Evolutionary conservation across 2,113 vertebrate genomes (phyloP).

Genomic region (Microtus pennsylvanicus): DNA sequence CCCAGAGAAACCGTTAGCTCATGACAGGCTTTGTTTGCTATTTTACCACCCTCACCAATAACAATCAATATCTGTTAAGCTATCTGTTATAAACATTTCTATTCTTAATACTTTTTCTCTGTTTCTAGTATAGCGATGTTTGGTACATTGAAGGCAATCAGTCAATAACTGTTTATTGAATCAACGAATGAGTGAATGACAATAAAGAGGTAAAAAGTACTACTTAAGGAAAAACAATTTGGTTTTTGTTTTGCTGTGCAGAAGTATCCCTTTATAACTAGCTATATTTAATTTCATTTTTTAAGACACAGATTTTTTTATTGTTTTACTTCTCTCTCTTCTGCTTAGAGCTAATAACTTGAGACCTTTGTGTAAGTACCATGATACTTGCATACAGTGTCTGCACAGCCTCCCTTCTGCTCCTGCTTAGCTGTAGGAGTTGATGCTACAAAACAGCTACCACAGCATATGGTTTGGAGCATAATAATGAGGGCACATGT

Average conservation of each 20-base stretch:
- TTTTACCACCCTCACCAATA: background rate
- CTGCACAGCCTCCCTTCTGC: background rate
- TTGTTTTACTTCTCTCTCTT: conserved; percentile 28
- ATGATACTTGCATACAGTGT: too few species aligned
- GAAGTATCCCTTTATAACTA: background rate
- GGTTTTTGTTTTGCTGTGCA: background rate
- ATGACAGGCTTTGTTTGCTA: background rate
- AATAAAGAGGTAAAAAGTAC: background rate
- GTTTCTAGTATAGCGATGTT: conserved; percentile 33
- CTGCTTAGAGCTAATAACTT: background rate
- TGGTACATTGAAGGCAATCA: background rate
- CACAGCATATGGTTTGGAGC: background rate
- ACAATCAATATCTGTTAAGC: background rate
- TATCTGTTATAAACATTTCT: background rate
- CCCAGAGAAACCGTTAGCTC: background rate
- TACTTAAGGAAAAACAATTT: conserved; percentile 1
- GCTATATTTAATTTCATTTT: conserved; percentile 50
- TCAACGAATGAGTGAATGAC: conserved; percentile 22
- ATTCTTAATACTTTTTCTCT: background rate
- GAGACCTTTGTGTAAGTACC: background rate
- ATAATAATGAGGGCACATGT: background rate
- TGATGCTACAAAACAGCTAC: background rate
- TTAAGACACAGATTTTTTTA: background rate
- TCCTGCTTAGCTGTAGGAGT: background rate
- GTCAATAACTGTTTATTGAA: background rate